Evolutionary conservation across 2,888 invertebrate species (phyloP).

Genomic region (Amphipoea oculea): DNA sequence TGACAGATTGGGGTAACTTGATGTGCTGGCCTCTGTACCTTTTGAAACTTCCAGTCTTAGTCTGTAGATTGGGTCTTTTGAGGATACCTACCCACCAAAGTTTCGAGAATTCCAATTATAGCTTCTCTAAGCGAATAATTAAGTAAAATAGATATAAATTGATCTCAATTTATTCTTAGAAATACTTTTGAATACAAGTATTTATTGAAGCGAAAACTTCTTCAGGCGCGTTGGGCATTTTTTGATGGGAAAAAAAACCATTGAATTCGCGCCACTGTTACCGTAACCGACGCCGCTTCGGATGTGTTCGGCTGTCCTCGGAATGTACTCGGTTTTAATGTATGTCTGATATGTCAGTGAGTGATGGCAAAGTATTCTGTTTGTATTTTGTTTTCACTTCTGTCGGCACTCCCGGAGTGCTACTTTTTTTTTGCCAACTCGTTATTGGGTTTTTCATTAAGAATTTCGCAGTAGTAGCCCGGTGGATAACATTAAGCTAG

Average conservation of each 20-base stretch:
- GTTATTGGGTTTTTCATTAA: neutral
- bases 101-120: conserved; percentile 41
- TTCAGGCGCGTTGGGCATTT: too few species aligned
- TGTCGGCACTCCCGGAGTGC: too few species aligned
- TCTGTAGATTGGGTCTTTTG: conserved; percentile 25
- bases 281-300: too few species aligned
- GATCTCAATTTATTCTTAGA: neutral
- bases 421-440: neutral
- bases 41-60: conserved; percentile 38
- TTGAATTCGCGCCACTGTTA: too few species aligned
- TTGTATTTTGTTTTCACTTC: too few species aligned
- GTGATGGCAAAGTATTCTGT: too few species aligned
- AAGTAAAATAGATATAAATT: conserved; percentile 17
- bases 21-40: too few species aligned
- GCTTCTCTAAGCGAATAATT: conserved; percentile 26
- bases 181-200: conserved; percentile 1
- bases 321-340: too few species aligned
- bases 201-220: neutral
- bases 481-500: neutral
- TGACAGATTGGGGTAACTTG: too few species aligned
- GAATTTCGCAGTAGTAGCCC: neutral
- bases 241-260: too few species aligned
- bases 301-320: too few species aligned
- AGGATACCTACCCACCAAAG: conserved; percentile 35
- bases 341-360: too few species aligned